Percentiles rank a stretch among this genome's conserved stretches.
These are phyloP conservation scores for Netelia fuscicornis DNA, from an alignment of 2,888 invertebrate genomes.

Conservation along the genomic window DNA sequence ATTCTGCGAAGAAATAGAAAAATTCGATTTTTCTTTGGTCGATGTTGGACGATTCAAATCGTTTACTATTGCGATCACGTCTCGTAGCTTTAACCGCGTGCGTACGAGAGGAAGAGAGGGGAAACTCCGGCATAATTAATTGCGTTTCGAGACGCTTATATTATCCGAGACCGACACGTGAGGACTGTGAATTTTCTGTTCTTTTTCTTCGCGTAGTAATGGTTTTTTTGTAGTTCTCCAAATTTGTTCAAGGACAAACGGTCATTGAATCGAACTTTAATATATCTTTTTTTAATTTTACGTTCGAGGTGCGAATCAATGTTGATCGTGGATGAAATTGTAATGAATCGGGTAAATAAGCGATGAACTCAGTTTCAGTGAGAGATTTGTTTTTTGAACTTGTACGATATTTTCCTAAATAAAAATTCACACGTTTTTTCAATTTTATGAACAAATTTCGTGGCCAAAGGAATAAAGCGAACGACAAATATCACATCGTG, in stretches of 20 bases:
- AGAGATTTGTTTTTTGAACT: no score
- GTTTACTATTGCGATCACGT: neutral
- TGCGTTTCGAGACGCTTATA: neutral
- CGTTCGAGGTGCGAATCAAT: neutral
- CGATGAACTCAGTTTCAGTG: no score
- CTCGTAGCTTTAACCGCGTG: neutral
- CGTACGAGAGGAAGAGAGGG: neutral
- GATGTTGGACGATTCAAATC: neutral
- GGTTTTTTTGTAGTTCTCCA: neutral
- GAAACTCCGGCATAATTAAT: neutral
- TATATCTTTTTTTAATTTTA: neutral
- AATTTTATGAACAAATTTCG: no score
- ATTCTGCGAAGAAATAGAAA: slow-evolving; percentile 3
- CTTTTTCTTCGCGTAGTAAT: neutral
- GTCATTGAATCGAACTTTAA: neutral
- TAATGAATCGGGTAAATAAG: neutral
- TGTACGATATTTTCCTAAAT: no score
- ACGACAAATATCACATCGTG: neutral
- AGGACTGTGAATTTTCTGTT: neutral
- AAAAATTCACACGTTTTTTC: no score
- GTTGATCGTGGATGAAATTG: neutral
- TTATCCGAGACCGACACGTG: neutral
- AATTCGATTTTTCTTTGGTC: neutral
- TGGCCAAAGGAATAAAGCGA: no score
- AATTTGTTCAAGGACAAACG: neutral